Base-by-base conservation (phyloP, 2,797 vertebrate species). In the Poecilia wingei region DNA sequence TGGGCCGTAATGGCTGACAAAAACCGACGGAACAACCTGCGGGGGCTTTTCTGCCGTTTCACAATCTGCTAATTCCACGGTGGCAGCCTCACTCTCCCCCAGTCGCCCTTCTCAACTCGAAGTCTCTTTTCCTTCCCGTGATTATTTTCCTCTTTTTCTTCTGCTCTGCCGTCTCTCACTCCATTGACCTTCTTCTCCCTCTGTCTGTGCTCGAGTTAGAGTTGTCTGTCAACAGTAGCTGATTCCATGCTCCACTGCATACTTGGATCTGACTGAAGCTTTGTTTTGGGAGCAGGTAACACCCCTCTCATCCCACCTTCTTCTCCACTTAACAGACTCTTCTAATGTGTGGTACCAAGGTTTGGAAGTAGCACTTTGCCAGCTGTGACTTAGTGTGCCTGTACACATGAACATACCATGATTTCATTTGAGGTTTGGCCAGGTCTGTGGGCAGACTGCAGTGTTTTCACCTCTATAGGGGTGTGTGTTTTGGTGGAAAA, bases 1-100 rank as follows among this genome's bases (percentile, higher is more conserved):
- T 92, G 91, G 93, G 77, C 87, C 86, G 87, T 93, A 91, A 93
- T 91, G 84, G 79, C 83, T 88, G 90, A 92, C 86, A 85, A 86
- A 92, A 92, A 87, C 79, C 84, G 75, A 82, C 7, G 2, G 79
- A 86, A 87, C 86, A 86, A 90, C 88, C 90, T 92, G 86, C 87
- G 83, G 88, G 86, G 89, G 81, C 86, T 89, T 80, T 51, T 82
- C 79, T 61, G 88, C 75, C 76, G 88, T 89, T 89, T 87, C 88
- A 84, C 75, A 84, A 88, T 87, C 87, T 77, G 72, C 84, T 87
- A 89, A 91, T 87, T 91, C 91, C 85, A 86, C 79, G 81, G 81
- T 91, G 82, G 79, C 81, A 75, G 78, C 61, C 71, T 82, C 41
- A 7, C 84, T 75, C 36, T 1, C 74, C 82, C 82, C 47, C 49